Conservation (phyloP, 2,888 invertebrate genomes). For the Salticus scenicus region DNA sequence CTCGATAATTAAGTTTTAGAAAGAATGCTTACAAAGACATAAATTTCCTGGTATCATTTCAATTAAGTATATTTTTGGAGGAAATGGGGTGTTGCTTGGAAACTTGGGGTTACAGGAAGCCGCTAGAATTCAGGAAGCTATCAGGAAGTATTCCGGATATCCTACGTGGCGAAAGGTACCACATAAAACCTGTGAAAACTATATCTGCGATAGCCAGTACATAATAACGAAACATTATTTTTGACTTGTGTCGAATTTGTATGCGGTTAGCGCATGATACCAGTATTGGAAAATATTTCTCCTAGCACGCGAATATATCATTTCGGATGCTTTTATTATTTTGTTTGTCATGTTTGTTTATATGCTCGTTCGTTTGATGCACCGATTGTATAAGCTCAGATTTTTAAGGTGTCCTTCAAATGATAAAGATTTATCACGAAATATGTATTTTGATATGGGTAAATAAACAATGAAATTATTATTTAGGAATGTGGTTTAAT, state of each 20-base stretch:
- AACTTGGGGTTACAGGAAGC: not conserved
- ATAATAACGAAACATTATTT: not conserved
- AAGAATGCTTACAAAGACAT: too few species aligned
- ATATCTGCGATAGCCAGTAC: not conserved
- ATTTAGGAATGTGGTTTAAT: too few species aligned
- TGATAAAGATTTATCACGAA: too few species aligned
- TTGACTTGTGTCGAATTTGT: not conserved
- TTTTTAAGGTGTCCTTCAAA: too few species aligned
- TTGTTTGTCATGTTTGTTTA: too few species aligned
- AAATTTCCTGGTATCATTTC: not conserved
- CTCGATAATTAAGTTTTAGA: too few species aligned
- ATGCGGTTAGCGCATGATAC: not conserved
- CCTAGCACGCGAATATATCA: not conserved
- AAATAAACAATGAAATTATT: too few species aligned
- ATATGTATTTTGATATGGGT: too few species aligned
- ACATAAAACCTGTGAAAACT: not conserved
- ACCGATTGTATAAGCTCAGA: too few species aligned
- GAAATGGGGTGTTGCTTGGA: not conserved
- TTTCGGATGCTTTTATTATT: not conserved
- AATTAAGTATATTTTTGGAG: not conserved
- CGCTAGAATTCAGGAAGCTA: not conserved
- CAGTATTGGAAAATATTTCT: not conserved
- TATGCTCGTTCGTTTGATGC: too few species aligned
- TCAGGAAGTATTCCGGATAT: constrained; percentile 8
- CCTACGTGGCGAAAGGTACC: not conserved